phyloP scores from a whole-genome alignment of 2,888 invertebrate species.

The Masnerella sp. region DNA sequence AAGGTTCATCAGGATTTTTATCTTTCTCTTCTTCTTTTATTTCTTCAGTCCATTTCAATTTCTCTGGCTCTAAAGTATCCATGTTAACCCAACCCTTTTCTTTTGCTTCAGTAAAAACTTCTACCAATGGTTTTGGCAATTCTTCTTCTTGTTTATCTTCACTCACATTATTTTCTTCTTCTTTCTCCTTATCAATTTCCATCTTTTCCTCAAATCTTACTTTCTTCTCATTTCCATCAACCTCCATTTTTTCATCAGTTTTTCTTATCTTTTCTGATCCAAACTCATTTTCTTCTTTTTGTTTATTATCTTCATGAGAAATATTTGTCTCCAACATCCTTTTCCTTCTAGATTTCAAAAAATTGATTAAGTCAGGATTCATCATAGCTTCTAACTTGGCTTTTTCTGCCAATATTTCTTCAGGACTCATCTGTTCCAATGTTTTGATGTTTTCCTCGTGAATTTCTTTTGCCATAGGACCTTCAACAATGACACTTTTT shows the following conservation, averaged over 20 bases:
- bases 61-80: conserved; percentile 90
- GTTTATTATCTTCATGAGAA: conserved; percentile 62
- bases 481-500: conserved; percentile 65
- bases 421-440: conserved; percentile 83
- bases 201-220: too few relatives aligned
- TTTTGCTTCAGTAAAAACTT: conserved; percentile 76
- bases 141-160: too few relatives aligned
- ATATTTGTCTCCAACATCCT: conserved; percentile 37
- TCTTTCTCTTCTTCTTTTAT: conserved; percentile 75
- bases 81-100: conserved; percentile 90
- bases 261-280: conserved; percentile 18
- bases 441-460: conserved; percentile 86
- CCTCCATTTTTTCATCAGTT: conserved; percentile 27
- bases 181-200: too few relatives aligned
- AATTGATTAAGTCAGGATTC: conserved; percentile 84
- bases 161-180: too few relatives aligned
- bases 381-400: conserved; percentile 82
- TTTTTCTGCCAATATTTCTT: conserved; percentile 87
- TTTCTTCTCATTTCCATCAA: neutral
- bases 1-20: conserved; percentile 82
- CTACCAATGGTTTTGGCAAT: conserved; percentile 66
- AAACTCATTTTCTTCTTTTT: conserved; percentile 59
- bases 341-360: conserved; percentile 80
- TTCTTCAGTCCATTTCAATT: conserved; percentile 92
- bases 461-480: conserved; percentile 79